Conservation (phyloP, 2,888 invertebrate genomes). For the Rhopalosiphum nymphaeae region DNA sequence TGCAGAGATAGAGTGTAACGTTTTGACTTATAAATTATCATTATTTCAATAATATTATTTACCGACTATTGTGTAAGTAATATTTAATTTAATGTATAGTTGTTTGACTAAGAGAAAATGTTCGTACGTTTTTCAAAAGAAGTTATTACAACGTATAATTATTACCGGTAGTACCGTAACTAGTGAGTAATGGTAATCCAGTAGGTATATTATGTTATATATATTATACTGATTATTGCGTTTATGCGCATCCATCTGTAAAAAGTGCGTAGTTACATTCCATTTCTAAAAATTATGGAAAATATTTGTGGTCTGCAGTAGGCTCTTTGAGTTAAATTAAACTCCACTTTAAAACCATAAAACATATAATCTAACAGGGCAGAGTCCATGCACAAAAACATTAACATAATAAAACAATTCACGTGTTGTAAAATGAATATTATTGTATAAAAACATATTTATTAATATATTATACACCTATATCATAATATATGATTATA, state of each 20-base stretch:
- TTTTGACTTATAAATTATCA: neutral
- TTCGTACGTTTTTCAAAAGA: neutral
- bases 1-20: neutral
- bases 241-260: neutral
- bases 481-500: neutral
- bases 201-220: neutral
- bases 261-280: neutral
- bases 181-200: too few relatives aligned
- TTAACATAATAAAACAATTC: neutral
- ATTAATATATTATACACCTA: neutral
- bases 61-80: too few relatives aligned
- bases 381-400: neutral
- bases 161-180: neutral
- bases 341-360: neutral
- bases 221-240: neutral
- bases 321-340: neutral
- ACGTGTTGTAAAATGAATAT: neutral
- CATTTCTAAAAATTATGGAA: neutral
- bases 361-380: too few relatives aligned
- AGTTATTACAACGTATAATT: neutral
- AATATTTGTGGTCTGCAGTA: neutral
- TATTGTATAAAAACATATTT: neutral
- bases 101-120: neutral
- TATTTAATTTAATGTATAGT: too few relatives aligned
- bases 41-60: neutral